Evolutionary conservation across 2,797 vertebrate genomes (phyloP).

Genomic region (Sebastolobus altivelis): DNA sequence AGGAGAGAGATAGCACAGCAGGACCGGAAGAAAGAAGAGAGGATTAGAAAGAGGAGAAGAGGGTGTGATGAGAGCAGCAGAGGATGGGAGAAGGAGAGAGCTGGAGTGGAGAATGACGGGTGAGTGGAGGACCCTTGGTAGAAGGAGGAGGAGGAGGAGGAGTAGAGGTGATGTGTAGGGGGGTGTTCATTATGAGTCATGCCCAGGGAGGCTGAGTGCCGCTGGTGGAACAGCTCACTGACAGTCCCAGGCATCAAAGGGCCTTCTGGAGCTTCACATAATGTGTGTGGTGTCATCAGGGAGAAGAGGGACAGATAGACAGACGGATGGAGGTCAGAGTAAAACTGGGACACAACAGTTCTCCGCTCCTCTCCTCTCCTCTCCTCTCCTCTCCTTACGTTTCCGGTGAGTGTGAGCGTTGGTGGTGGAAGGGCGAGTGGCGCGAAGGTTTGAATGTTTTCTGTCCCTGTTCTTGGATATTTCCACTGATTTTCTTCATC

Average conservation of each 20-base stretch:
- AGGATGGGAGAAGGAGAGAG: conserved; percentile 13
- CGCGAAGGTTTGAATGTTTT: no score
- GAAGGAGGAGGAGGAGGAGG: conserved; percentile 21
- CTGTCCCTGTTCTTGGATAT: no score
- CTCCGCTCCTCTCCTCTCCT: not conserved
- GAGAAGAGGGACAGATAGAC: conserved; percentile 30
- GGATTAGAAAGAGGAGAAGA: conserved; percentile 41
- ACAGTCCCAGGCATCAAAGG: conserved; percentile 59
- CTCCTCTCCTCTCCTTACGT: not conserved
- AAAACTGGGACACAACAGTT: conserved; percentile 54
- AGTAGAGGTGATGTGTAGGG: conserved; percentile 9
- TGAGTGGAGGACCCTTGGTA: conserved; percentile 37
- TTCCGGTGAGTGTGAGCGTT: not conserved
- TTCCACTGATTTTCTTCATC: no score
- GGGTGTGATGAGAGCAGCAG: conserved; percentile 22
- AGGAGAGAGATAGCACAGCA: conserved; percentile 1
- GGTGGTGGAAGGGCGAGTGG: no score
- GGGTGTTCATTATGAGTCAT: conserved; percentile 60
- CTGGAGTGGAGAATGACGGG: conserved; percentile 12
- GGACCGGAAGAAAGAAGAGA: conserved; percentile 16
- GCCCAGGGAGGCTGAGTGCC: conserved; percentile 48
- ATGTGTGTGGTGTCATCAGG: conserved; percentile 47
- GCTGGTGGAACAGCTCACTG: conserved; percentile 61
- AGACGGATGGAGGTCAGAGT: conserved; percentile 67
- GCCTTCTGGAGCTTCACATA: conserved; percentile 57